Base-by-base conservation (phyloP, 1,140 invertebrate genomes). In the Scylla paramamosain region DNA sequence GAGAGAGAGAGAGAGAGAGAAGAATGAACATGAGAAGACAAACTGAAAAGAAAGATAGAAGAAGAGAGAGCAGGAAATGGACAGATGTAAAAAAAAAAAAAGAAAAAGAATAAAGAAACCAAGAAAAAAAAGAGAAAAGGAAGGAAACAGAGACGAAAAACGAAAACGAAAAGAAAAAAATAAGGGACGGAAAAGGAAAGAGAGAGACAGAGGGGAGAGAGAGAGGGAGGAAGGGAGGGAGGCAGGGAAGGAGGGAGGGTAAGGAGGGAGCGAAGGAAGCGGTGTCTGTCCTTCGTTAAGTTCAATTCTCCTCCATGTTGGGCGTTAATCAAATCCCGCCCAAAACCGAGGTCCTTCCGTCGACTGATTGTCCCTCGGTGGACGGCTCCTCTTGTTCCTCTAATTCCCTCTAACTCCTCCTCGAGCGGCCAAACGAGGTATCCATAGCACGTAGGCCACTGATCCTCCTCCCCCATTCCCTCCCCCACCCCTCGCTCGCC, bases 261-360 rank as follows among this genome's bases (percentile, higher is more conserved):
- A 39, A 39, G 39, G 39, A 39, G 39, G 39, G 39, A 39, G 39
- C 39, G 39, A 39, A 39, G 39, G 39, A 39, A 39, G 39, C 39
- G 6, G 39, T 39, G 39, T 39, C 39, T 39, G 39, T 48, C 87
- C 88, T 91, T 94, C 93, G 89, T 94, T 94, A 94, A 94, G 93
- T 91, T 83, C 67, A 67, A 88, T 91, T 94, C 59, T 90, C 89
- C 87, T 88, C 32, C 10, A 6, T 93, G 82, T 84, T 93, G 25
- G 39, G 83, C 87, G 93, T 94, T 94, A 94, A 94, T 94, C 93
- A 91, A 90, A 94, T 94, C 93, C 91, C 89, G 52, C 93, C 89
- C 93, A 90, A 90, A 94, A 91, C 59, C 93, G 48, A 45, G 29
- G 39, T 31, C 39, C 48, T 67, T 77, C 67, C 32, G 48, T 29